Base-by-base conservation (phyloP, 2,113 vertebrate species). In the Sebastes schlegelii region DNA sequence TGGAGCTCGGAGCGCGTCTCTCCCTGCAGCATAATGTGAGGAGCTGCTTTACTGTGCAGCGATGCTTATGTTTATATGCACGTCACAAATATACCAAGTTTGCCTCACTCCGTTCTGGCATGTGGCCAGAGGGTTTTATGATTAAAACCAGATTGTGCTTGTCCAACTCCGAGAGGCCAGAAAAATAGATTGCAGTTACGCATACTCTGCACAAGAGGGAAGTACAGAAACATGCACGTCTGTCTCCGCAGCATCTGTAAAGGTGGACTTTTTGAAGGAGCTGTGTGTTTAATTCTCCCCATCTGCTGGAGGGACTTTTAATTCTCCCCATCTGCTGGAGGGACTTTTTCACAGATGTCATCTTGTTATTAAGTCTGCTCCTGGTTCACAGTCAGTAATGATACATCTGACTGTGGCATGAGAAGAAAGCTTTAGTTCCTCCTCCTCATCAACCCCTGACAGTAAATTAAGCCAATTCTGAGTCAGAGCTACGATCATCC, bases 71-170 rank as follows among this genome's bases (percentile, higher is more conserved):
- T 95, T 94, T 93, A 87, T 85, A 77, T 48, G 84, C 87, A 91
- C 81, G 86, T 92, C 84, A 86, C 88, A 94, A 84, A 93, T 91
- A 89, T 83, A 90, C 85, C 85, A 76, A 86, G 89, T 88, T 93
- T 89, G 77, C 86, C 79, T 94, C 85, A 69, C 88, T 93, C 78
- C 42, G 13, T 55, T 92, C 80, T 91, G 92, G 91, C 91, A 84
- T 19, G 62, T 72, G 86, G 87, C 92, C 91, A 86, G 82, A 80
- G 86, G 89, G 79, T 91, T 92, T 92, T 93, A 92, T 95, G 94
- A 96, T 95, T 94, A 90, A 95, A 95, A 92, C 94, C 95, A 96
- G 94, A 94, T 91, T 91, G 88, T 80, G 80, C 91, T 91, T 91
- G 89, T 88, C 88, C 86, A 90, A 89, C 81, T 88, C 67, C 1